These are phyloP conservation scores for Nothocercus nigrocapillus DNA, from an alignment of 2,113 vertebrate species.

Conservation along the genomic window DNA sequence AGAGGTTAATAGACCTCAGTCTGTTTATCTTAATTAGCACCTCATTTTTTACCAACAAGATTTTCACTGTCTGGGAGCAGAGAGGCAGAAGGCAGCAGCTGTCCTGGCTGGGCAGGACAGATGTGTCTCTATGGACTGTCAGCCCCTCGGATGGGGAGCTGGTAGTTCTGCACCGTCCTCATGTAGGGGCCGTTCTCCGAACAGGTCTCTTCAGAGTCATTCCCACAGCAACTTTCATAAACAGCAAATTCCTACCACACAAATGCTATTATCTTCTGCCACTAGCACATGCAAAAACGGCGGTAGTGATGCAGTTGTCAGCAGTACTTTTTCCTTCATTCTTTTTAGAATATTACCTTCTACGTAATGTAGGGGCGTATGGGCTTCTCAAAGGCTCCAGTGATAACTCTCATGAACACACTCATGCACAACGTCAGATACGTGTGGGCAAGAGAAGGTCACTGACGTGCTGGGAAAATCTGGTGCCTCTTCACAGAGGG, in stretches of 20 bases:
- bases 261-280: not conserved
- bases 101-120: not conserved
- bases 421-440: not conserved
- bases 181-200: not conserved
- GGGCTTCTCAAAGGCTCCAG: slow-evolving; percentile 2
- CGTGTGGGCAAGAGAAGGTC: not conserved
- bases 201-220: not conserved
- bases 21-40: not conserved
- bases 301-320: not conserved
- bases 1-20: no score
- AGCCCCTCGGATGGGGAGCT: not conserved
- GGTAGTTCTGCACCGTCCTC: fast-evolving
- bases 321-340: not conserved
- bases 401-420: not conserved
- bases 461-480: slow-evolving; percentile 26
- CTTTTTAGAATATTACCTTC: not conserved
- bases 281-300: not conserved
- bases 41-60: not conserved
- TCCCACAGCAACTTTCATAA: not conserved
- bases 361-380: not conserved
- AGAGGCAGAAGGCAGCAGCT: not conserved
- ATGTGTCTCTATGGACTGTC: not conserved
- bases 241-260: not conserved
- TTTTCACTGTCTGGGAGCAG: not conserved
- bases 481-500: not conserved